Percentiles rank a stretch among this genome's conserved stretches.
phyloP scores from a whole-genome alignment of 23 tunicate genomes.

The Ciona savignyi region DNA sequence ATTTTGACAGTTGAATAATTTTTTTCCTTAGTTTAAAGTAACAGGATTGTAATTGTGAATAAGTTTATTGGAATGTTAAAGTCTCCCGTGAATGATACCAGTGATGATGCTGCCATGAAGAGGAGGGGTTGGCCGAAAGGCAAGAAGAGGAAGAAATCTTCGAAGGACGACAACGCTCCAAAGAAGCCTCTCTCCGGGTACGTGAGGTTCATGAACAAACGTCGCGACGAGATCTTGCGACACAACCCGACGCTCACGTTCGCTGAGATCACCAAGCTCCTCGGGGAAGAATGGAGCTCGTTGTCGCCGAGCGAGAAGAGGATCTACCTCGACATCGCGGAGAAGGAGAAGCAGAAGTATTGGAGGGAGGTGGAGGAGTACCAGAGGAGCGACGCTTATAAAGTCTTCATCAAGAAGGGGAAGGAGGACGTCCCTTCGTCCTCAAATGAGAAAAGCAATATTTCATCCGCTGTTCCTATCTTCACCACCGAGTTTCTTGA shows the following conservation, averaged over 20 bases:
- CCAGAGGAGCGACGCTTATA: slow-evolving; percentile 25
- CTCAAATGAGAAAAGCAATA: background rate
- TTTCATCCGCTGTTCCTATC: slow-evolving; percentile 41
- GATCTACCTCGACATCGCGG: no score
- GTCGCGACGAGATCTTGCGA: slow-evolving; percentile 31
- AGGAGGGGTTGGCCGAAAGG: no score
- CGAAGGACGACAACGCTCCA: slow-evolving; percentile 57
- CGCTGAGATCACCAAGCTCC: slow-evolving; percentile 61
- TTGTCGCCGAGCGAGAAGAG: slow-evolving; percentile 32
- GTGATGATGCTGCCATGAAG: no score
- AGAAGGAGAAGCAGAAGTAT: slow-evolving; percentile 47
- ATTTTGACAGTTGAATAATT: no score
- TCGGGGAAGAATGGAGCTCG: slow-evolving; percentile 74
- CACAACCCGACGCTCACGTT: slow-evolving; percentile 42
- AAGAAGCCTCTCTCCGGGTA: slow-evolving; percentile 62
- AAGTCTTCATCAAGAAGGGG: slow-evolving; percentile 7
- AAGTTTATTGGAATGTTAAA: no score
- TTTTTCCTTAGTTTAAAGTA: no score
- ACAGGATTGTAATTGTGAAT: no score
- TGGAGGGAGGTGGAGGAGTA: slow-evolving; percentile 29
- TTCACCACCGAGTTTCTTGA: slow-evolving; percentile 72
- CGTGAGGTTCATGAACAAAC: slow-evolving; percentile 59
- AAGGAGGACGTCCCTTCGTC: no score
- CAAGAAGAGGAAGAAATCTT: slow-evolving; percentile 34
- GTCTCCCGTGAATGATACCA: no score